These are phyloP conservation scores for Hepsetus odoe DNA, from an alignment of 2,113 vertebrate species.

Conservation along the genomic window DNA sequence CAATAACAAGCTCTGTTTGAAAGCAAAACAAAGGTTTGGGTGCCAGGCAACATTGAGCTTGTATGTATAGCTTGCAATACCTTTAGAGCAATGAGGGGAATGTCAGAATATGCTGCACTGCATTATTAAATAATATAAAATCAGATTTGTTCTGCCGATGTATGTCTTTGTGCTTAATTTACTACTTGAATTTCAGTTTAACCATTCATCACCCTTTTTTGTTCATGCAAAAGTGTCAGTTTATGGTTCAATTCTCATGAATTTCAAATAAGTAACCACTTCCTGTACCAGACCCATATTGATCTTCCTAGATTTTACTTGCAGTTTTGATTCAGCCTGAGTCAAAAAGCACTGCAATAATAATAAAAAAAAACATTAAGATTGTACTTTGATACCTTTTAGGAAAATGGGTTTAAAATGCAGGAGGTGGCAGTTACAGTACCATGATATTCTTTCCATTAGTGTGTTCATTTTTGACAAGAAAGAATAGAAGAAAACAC, in stretches of 20 bases:
- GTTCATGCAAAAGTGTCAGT: background rate
- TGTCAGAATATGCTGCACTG: background rate
- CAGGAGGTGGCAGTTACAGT: too few species aligned
- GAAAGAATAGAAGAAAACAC: too few species aligned
- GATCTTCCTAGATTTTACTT: background rate
- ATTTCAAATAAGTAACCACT: conserved; percentile 20
- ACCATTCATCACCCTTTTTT: background rate
- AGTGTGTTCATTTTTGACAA: too few species aligned
- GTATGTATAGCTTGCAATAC: too few species aligned
- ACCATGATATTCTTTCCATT: too few species aligned
- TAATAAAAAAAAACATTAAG: too few species aligned
- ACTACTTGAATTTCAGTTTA: background rate
- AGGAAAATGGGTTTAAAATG: too few species aligned
- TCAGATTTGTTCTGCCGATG: too few species aligned
- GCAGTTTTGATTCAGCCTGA: background rate
- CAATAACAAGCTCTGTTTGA: background rate
- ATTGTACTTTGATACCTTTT: too few species aligned
- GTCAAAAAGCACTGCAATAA: background rate
- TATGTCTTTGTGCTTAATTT: too few species aligned
- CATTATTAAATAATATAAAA: too few species aligned
- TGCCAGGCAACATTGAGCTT: background rate
- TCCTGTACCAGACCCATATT: background rate
- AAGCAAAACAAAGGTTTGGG: background rate
- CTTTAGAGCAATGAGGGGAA: background rate
- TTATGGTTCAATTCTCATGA: conserved; percentile 13